These are phyloP conservation scores for Pachypanchax playfairii DNA, from an alignment of 2,113 vertebrate species.

Conservation along the genomic window DNA sequence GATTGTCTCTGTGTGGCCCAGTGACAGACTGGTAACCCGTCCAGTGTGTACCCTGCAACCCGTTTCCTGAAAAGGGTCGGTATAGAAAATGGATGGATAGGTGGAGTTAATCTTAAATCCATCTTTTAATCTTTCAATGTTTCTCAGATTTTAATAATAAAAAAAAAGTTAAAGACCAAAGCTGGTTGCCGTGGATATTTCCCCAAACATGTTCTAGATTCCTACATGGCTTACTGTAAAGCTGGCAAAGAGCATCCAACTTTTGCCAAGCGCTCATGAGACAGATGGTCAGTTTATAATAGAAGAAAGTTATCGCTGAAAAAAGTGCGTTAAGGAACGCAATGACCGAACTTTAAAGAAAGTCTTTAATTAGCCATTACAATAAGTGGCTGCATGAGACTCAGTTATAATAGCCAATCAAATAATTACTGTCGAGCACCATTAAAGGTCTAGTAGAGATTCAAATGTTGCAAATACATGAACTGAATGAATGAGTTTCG, in stretches of 20 bases:
- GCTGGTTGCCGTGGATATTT: conserved; percentile 53
- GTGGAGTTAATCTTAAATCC: conserved; percentile 17
- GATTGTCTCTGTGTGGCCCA: too few species aligned
- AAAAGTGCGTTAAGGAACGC: conserved; percentile 25
- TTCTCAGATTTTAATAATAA: conserved; percentile 8
- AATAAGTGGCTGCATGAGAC: background rate
- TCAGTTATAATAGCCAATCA: background rate
- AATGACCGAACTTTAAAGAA: conserved; percentile 8
- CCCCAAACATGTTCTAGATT: conserved; percentile 40
- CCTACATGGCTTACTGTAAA: conserved; percentile 61
- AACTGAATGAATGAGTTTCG: background rate
- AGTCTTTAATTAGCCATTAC: conserved; percentile 1
- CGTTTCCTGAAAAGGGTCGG: background rate
- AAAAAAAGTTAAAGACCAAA: conserved; percentile 35
- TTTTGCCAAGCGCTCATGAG: conserved; percentile 62
- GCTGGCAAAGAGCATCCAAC: conserved; percentile 44
- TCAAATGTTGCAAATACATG: background rate
- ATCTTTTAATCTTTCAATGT: conserved; percentile 12
- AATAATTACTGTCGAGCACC: background rate
- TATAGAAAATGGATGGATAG: conserved; percentile 3
- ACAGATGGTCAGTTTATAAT: conserved; percentile 71
- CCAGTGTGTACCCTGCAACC: too few species aligned
- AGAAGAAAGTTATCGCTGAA: conserved; percentile 42
- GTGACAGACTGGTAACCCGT: background rate
- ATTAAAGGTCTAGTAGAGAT: background rate